Percentiles rank a stretch among this genome's conserved stretches.
phyloP scores from a whole-genome alignment of 2,113 vertebrate species.

The Redunca redunca region DNA sequence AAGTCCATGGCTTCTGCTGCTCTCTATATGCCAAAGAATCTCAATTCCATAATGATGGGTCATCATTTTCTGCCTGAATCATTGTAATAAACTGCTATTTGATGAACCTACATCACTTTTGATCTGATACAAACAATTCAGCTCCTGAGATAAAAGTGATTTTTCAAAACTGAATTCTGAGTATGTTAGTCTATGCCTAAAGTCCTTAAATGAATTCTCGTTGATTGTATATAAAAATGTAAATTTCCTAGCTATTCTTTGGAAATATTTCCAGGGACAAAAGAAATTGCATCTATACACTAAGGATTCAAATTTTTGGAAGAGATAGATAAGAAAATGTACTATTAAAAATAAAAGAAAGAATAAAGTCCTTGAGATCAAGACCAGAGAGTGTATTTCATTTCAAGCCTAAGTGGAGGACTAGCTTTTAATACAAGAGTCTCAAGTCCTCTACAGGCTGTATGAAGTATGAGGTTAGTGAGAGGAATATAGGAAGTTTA shows the following conservation, averaged over 20 bases:
- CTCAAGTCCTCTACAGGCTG: background rate
- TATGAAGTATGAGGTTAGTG: background rate
- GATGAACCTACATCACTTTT: background rate
- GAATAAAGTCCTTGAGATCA: background rate
- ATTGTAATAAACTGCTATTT: background rate
- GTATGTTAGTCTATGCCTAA: background rate
- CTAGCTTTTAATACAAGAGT: background rate
- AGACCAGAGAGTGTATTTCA: background rate
- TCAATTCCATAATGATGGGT: background rate
- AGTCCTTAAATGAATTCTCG: background rate
- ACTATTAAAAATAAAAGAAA: background rate
- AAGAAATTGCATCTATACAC: background rate
- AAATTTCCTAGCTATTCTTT: background rate
- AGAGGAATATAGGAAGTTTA: background rate
- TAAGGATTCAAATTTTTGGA: background rate
- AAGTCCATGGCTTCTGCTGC: background rate
- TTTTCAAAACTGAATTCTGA: constrained; percentile 6
- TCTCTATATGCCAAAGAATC: background rate
- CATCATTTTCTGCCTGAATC: background rate
- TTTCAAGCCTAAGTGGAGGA: background rate
- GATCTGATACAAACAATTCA: background rate
- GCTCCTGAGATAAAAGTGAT: background rate
- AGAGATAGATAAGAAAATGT: background rate
- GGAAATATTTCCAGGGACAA: background rate
- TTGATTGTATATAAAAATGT: background rate